Evolutionary conservation across 2,797 vertebrate genomes (phyloP).

Genomic region (Cichlasoma orientale): DNA sequence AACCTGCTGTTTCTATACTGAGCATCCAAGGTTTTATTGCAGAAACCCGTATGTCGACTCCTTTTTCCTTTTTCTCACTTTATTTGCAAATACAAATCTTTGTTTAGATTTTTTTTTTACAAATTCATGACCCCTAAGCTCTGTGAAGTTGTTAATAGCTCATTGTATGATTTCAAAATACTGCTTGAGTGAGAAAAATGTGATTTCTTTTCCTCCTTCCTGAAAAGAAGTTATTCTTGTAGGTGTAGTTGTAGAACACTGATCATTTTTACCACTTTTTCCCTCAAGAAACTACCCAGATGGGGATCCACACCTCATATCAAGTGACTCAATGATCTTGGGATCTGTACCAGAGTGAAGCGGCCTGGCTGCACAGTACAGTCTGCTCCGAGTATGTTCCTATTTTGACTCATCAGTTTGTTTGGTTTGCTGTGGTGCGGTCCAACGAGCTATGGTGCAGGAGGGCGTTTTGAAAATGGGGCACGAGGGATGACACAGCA

Average conservation of each 20-base stretch:
- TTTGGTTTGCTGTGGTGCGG: slow-evolving; percentile 59
- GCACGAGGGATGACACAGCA: slow-evolving; percentile 68
- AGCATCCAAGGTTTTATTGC: slow-evolving; percentile 36
- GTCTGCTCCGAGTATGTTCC: slow-evolving; percentile 35
- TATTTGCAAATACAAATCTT: neutral
- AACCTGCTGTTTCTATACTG: slow-evolving; percentile 9
- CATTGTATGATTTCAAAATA: slow-evolving; percentile 21
- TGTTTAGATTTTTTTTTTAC: neutral
- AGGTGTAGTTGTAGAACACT: slow-evolving; percentile 24
- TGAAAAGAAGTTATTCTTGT: slow-evolving; percentile 4
- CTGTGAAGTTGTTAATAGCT: slow-evolving; percentile 12
- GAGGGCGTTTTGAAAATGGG: slow-evolving; percentile 56
- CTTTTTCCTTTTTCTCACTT: slow-evolving; percentile 8
- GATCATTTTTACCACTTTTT: slow-evolving; percentile 2
- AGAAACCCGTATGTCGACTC: slow-evolving; percentile 3
- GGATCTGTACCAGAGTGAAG: slow-evolving; percentile 34
- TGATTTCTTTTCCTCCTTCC: slow-evolving; percentile 6
- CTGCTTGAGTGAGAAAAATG: slow-evolving; percentile 22
- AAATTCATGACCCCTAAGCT: neutral
- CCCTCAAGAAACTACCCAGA: slow-evolving; percentile 26
- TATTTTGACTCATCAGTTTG: slow-evolving; percentile 74
- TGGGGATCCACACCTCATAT: slow-evolving; percentile 37
- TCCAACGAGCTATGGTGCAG: slow-evolving; percentile 42
- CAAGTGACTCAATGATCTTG: slow-evolving; percentile 25
- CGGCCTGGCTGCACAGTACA: slow-evolving; percentile 42